These are phyloP conservation scores for Morinoia aosen DNA, from an alignment of 2,888 invertebrate species.

Conservation along the genomic window DNA sequence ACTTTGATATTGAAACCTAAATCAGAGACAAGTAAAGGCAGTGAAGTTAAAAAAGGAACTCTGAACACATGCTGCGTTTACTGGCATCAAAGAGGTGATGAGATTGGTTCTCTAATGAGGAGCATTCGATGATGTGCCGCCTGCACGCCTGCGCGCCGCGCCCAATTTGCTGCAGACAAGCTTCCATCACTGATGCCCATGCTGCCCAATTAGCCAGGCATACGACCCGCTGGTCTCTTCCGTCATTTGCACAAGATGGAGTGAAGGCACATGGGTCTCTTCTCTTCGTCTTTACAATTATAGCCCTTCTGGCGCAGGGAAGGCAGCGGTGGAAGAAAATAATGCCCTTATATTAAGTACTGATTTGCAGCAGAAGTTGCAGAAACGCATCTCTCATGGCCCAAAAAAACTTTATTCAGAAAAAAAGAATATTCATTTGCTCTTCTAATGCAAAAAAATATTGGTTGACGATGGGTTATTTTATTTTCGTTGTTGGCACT, in stretches of 20 bases:
- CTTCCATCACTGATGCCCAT: background rate
- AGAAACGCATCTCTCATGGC: too few species aligned
- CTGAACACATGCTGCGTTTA: background rate
- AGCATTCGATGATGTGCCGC: background rate
- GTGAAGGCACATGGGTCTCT: background rate
- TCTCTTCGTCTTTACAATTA: too few species aligned
- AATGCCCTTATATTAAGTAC: too few species aligned
- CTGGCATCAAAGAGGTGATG: background rate
- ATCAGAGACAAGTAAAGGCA: background rate
- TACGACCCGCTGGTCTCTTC: background rate
- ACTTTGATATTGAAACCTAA: background rate
- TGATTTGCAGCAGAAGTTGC: too few species aligned
- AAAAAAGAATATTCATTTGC: too few species aligned
- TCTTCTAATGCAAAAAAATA: too few species aligned
- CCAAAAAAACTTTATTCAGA: too few species aligned
- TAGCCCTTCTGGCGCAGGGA: too few species aligned
- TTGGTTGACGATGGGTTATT: too few species aligned
- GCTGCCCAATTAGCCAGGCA: background rate
- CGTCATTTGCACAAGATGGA: background rate
- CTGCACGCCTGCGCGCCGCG: background rate
- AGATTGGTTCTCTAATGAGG: background rate
- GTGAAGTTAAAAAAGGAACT: background rate
- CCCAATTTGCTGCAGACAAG: background rate
- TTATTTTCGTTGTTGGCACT: too few species aligned
- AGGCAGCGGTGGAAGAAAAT: too few species aligned